Evolutionary conservation across 92 coral and sea anemone genomes (phyloP).

Genomic region (Porites cylindrica): DNA sequence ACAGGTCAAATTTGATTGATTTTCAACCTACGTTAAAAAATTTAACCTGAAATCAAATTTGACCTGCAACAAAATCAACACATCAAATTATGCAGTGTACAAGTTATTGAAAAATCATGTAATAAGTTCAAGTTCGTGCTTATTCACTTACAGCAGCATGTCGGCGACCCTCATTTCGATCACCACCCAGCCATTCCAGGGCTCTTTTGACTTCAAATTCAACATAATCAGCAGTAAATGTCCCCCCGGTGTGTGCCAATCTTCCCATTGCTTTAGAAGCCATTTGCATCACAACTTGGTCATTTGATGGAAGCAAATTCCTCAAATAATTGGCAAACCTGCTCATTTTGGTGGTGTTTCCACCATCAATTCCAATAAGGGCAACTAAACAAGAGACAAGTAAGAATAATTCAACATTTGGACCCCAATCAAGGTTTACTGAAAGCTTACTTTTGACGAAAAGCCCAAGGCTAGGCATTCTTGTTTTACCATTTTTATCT

Average conservation of each 20-base stretch:
- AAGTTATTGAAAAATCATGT: background rate
- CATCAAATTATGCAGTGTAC: background rate
- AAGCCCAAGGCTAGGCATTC: no score
- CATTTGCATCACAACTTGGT: slow-evolving; percentile 97
- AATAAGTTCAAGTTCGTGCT: background rate
- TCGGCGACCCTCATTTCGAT: slow-evolving; percentile 96
- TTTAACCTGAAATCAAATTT: no score
- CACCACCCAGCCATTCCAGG: slow-evolving; percentile 97
- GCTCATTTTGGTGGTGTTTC: slow-evolving; percentile 94
- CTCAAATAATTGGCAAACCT: slow-evolving; percentile 98
- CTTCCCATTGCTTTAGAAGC: slow-evolving; percentile 98
- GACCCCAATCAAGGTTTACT: no score
- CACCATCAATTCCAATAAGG: slow-evolving; percentile 96
- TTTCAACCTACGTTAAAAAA: no score
- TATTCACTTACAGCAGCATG: slow-evolving; percentile 89
- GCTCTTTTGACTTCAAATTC: slow-evolving; percentile 99
- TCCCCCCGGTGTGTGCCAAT: slow-evolving; percentile 95
- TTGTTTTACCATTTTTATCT: no score
- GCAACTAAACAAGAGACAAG: slow-evolving; percentile 59
- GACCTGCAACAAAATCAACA: no score
- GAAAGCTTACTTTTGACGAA: no score
- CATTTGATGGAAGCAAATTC: slow-evolving; percentile 93
- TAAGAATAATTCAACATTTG: background rate
- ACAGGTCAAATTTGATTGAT: no score
- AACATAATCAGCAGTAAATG: slow-evolving; percentile 98